Evolutionary conservation across 2,113 vertebrate genomes (phyloP), one percentile per base, ranked within the genome.

Genomic region (Nothoprocta pentlandii): DNA sequence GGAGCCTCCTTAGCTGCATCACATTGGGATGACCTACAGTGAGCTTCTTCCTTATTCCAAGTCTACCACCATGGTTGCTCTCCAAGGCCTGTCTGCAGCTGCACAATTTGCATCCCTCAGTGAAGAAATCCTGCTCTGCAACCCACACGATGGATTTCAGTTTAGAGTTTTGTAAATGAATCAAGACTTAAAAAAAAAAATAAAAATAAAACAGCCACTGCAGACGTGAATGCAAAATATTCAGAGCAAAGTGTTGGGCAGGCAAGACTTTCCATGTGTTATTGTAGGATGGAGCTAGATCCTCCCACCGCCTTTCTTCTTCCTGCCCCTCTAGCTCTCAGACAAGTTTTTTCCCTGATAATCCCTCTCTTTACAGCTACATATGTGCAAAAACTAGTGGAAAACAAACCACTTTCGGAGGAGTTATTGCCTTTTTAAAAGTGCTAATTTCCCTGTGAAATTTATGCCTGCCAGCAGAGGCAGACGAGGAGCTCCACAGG

Each of bases 371-470:
- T 4, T 5, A 6, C 70, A 88, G 69, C 78, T 54, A 30, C 28
- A 63, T 62, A 41, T 93, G 96, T 81, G 49, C 76, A 91, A 73
- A 84, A 96, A 93, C 54, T 54, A 86, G 36, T 17, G 44, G 94
- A 73, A 97, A 98, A 94, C 66, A 93, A 94, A 19, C 76, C 88
- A 47, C 79, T 96, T 96, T 94, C 41, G 13, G 64, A 96, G 95
- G 92, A 97, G 42, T 94, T 87, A 90, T 39, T 91, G 84, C 91
- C 86, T 96, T 76, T 95, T 89, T 66, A 36, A 87, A 94, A 95
- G 93, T 41, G 83, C 96, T 95, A 34, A 97, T 97, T 98, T 97
- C 94, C 93, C 32, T 49, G 88, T 66, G 85, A 96, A 97, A 98
- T 97, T 59, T 81, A 91, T 97, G 96, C 94, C 95, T 92, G 79